phyloP scores from a whole-genome alignment of 2,888 invertebrate species.

The Hemicrepidius hirtus region DNA sequence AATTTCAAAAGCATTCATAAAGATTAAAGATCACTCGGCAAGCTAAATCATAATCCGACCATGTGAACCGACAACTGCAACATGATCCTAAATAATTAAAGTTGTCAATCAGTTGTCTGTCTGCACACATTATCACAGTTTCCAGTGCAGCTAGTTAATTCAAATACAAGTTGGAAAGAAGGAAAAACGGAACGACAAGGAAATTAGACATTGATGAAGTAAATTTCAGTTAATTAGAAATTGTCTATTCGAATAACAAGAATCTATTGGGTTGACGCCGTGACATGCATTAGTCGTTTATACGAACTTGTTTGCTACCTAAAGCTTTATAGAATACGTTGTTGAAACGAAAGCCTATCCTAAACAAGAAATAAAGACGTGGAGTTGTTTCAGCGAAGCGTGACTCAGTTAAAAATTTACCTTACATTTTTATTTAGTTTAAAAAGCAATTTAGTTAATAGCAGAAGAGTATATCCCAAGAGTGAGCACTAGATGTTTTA shows the following conservation, averaged over 20 bases:
- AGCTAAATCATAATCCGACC: no score
- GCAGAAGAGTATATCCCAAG: no score
- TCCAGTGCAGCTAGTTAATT: slow-evolving; percentile 19
- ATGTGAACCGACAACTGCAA: background rate
- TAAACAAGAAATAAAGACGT: no score
- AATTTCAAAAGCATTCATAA: background rate
- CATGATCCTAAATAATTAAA: slow-evolving; percentile 10
- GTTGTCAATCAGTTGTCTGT: slow-evolving; percentile 16
- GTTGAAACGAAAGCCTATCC: no score
- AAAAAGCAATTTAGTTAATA: no score
- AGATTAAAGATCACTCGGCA: background rate
- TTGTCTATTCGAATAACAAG: slow-evolving; percentile 11
- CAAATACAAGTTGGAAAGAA: slow-evolving; percentile 3
- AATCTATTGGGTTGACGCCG: background rate
- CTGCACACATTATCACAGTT: slow-evolving; percentile 17
- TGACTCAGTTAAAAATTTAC: no score
- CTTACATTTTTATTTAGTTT: no score
- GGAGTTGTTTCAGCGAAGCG: no score
- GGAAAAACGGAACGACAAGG: slow-evolving; percentile 9
- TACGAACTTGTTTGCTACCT: no score
- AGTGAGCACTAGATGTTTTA: no score
- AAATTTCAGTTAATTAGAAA: slow-evolving; percentile 23
- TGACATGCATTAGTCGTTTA: background rate
- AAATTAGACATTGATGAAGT: slow-evolving; percentile 17
- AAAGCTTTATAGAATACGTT: no score